Conservation (phyloP, 2,888 invertebrate species). For the Aplocera efformata region DNA sequence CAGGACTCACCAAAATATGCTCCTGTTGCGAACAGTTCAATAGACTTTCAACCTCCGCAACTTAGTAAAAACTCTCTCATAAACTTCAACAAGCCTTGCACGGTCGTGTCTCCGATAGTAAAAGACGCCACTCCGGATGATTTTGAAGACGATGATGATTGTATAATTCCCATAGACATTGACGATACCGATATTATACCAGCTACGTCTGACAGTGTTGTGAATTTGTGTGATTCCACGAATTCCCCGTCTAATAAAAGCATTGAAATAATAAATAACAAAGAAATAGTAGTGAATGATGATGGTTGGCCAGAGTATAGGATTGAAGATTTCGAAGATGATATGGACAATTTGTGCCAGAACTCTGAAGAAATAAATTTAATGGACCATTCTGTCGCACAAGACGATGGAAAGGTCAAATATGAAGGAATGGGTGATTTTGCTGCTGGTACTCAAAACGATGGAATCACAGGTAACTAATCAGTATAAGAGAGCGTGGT, state of each 20-base stretch:
- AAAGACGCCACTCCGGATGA: slow-evolving; percentile 34
- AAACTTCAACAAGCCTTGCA: slow-evolving; percentile 43
- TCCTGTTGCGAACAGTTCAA: slow-evolving; percentile 58
- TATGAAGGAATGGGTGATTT: slow-evolving; percentile 79
- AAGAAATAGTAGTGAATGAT: slow-evolving; percentile 62
- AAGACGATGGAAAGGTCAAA: slow-evolving; percentile 38
- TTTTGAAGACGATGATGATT: slow-evolving; percentile 38
- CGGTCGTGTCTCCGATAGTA: slow-evolving; percentile 40
- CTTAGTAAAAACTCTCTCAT: slow-evolving; percentile 49
- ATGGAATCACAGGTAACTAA: slow-evolving; percentile 81
- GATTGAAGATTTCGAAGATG: slow-evolving; percentile 67
- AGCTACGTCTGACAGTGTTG: slow-evolving; percentile 36
- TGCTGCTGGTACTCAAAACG: slow-evolving; percentile 82
- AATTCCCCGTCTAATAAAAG: slow-evolving; percentile 46
- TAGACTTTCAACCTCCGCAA: slow-evolving; percentile 62
- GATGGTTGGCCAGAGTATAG: slow-evolving; percentile 81
- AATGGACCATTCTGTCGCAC: slow-evolving; percentile 47
- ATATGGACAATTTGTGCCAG: slow-evolving; percentile 33
- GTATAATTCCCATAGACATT: slow-evolving; percentile 48
- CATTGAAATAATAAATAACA: slow-evolving; percentile 39
- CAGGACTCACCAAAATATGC: slow-evolving; percentile 41
- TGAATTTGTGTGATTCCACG: slow-evolving; percentile 51
- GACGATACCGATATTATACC: slow-evolving; percentile 41
- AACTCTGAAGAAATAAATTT: slow-evolving; percentile 44
- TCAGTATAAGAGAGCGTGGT: too few relatives aligned